Base-by-base conservation (phyloP, 2,888 invertebrate species). In the Alcis repandata region DNA sequence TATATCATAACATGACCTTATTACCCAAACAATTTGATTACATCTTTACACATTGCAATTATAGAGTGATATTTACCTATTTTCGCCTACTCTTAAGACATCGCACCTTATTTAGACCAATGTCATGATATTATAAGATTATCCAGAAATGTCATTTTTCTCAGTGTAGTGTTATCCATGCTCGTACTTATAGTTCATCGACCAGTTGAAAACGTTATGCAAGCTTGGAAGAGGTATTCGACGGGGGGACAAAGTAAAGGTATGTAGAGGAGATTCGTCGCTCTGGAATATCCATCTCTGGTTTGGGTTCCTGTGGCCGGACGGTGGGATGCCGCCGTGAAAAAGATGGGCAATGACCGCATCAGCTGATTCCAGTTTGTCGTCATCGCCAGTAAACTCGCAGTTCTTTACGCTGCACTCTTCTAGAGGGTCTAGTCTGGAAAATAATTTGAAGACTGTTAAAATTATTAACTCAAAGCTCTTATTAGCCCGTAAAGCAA, bases 261-360 rank as follows among this genome's bases (percentile, higher is more conserved):
- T 93, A 73, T 96, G 88, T 9, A 79, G 78, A 0, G 96, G 96
- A 17, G 96, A 95, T 84, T 96, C 96, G 73, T 96, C 96, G 0
- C 94, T 95, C 60, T 96, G 83, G 73, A 96, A 96, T 48, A 96
- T 94, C 96, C 96, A 96, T 70, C 94, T 93, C 82, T 96, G 96
- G 2, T 79, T 68, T 0, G 73, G 78, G 1, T 85, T 85, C 53
- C 92, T 89, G 0, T 71, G 53, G 2, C 68, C 17, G 0, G 73
- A 69, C 0, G 71, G 40, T 1, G 91, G 86, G 20, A 84, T 68
- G 0, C 80, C 36, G 0, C 86, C 86, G 27, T 77, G 79, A 2
- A 95, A 95, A 43, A 96, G 81, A 38, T 94, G 94, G 0, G 92
- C 70, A 0, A 90, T 76, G 0, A 97, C 95, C 1, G 96, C 95